Conservation (phyloP, 2,113 vertebrate genomes). For the Jacana jacana region DNA sequence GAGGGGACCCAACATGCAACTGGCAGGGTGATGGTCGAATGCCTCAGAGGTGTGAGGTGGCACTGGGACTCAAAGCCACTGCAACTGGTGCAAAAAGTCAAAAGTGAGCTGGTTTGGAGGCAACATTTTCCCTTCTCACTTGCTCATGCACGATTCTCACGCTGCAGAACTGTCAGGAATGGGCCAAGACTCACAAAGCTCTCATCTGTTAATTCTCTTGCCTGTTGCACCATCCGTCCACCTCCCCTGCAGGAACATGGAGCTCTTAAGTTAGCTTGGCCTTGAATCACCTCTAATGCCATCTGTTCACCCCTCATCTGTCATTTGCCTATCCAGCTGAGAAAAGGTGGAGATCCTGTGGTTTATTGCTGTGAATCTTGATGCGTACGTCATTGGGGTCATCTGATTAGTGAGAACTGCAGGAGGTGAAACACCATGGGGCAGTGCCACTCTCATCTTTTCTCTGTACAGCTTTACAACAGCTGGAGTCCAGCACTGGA, state of each 20-base stretch:
- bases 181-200: neutral
- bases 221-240: neutral
- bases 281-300: neutral
- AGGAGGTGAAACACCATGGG: neutral
- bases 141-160: neutral
- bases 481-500: neutral
- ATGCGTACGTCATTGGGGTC: neutral
- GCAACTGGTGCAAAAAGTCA: neutral
- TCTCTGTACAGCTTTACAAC: neutral
- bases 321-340: neutral
- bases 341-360: neutral
- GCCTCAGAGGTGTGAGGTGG: neutral
- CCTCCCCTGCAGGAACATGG: neutral
- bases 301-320: neutral
- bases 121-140: neutral
- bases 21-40: neutral
- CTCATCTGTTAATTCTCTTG: neutral
- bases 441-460: neutral
- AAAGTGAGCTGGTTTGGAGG: neutral
- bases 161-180: neutral
- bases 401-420: neutral
- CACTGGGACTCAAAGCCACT: neutral
- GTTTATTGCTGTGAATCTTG: neutral
- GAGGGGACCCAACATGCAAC: neutral
- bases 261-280: neutral